A percentile compares a stretch with the other conserved stretches of the same genome.
Evolutionary conservation across 23 tunicate genomes (phyloP).

Genomic region (Halocynthia roretzi): DNA sequence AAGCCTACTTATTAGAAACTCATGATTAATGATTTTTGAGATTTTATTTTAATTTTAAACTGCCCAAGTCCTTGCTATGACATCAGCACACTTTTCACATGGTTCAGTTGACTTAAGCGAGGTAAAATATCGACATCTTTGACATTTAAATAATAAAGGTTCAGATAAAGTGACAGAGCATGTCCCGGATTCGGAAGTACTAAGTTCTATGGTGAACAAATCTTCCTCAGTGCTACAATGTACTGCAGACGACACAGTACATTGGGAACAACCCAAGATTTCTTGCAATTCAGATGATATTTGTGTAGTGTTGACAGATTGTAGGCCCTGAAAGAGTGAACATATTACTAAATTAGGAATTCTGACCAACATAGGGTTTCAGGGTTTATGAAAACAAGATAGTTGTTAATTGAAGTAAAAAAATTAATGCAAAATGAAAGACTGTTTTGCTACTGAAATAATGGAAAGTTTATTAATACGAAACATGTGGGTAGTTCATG

Average conservation of each 20-base stretch:
- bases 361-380: no score
- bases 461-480: no score
- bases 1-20: no score
- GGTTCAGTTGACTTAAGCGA: slow-evolving; percentile 29
- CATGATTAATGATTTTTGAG: no score
- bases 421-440: no score
- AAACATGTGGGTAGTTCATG: no score
- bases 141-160: slow-evolving; percentile 38
- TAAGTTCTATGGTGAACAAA: background rate
- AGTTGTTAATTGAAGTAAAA: no score
- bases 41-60: background rate
- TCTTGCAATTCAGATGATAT: slow-evolving; percentile 40
- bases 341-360: background rate
- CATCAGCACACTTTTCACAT: slow-evolving; percentile 65
- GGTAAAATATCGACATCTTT: slow-evolving; percentile 52
- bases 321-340: slow-evolving; percentile 21
- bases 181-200: background rate
- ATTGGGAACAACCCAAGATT: slow-evolving; percentile 40
- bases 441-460: no score
- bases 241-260: slow-evolving; percentile 15
- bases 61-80: slow-evolving; percentile 56
- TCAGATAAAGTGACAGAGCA: slow-evolving; percentile 4
- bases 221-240: background rate
- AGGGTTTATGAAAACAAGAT: no score
- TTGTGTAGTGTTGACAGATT: background rate